Evolutionary conservation across 2,888 invertebrate species (phyloP), one percentile per base, ranked within the genome.

Genomic region (Orgyia antiqua): DNA sequence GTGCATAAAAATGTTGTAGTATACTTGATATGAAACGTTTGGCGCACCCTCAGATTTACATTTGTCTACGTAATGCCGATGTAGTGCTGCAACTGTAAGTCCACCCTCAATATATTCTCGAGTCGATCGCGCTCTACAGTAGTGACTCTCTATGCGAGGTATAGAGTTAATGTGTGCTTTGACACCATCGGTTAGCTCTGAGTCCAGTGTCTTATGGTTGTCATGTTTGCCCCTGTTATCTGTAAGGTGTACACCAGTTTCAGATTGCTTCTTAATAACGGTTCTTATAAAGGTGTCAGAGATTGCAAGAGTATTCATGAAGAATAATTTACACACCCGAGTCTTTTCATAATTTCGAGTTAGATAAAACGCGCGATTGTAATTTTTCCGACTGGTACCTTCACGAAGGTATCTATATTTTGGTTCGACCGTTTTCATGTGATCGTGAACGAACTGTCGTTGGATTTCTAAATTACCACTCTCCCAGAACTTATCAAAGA

Each of bases 91-190:
- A 33, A 36, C 26, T 26, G 31, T 23, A 26, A 29, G 23, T 23
- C 39, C 33, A 21, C 40, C 42, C 10, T 33, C 19, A 11, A 19
- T 45, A 12, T 37, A 45, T 33, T 31, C 29, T 10, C 37, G 33
- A 24, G 23, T 37, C 15, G 39, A 33, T 15, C 31, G 11, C 24
- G 35, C 36, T 13, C 45, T 39, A 31, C 39, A 41, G 19, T 41
- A 41, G 13, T 39, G 39, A 10, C 35, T 42, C 5, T 42, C 37
- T 15, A 36, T 40, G 33, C 32, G 35, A 17, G 40, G 20, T 21
- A 39, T 41, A 28, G 40, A 41, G 26, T 37, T 33, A 12, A 45
- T 35, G 25, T 42, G 35, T 21, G 31, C 17, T 21, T 26, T 30
- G 25, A 38, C 24, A 7, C 35, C 29, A 21, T 33, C 35, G 10